Base-by-base conservation (phyloP, 2,797 vertebrate species). In the Neopelma chrysocephalum region DNA sequence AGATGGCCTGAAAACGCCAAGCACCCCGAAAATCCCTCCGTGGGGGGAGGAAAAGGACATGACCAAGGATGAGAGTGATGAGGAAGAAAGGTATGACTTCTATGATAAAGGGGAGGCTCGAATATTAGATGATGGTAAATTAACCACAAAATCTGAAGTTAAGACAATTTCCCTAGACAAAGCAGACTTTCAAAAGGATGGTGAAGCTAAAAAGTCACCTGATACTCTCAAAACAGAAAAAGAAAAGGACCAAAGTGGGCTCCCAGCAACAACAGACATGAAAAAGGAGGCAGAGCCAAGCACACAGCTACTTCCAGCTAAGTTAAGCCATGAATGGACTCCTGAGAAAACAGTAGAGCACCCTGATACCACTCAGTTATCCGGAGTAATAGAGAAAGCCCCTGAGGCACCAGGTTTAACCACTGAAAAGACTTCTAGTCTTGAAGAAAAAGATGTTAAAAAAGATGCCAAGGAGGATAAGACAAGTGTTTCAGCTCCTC, bases 51-150 rank as follows among this genome's bases (percentile, higher is more conserved):
- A 97, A 61, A 97, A 96, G 92, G 97, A 90, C 64, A 69, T 86
- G 76, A 95, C 94, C 22, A 97, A 96, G 38, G 95, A 98, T 65
- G 97, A 97, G 82, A 97, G 94, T 4, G 93, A 97, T 21, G 97
- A 97, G 61, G 96, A 96, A 69, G 96, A 94, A 69, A 95, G 94
- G 15, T 94, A 87, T 9, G 68, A 87, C 15, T 80, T 86, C 31
- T 93, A 21, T 64, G 92, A 90, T 53, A 93, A 76, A 69, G 95
- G 94, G 17, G 97, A 96, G 48, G 68, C 79, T 88, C 60, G 0
- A 60, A 18, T 94, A 80, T 58, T 96, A 86, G 97, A 92, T 73
- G 96, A 95, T 78, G 82, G 91, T 58, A 97, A 96, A 82, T 50
- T 72, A 85, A 61, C 90, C 40, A 43, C 85, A 77, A 92, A 94